phyloP scores from a whole-genome alignment of 2,113 vertebrate genomes.

The Sakesphorus luctuosus region DNA sequence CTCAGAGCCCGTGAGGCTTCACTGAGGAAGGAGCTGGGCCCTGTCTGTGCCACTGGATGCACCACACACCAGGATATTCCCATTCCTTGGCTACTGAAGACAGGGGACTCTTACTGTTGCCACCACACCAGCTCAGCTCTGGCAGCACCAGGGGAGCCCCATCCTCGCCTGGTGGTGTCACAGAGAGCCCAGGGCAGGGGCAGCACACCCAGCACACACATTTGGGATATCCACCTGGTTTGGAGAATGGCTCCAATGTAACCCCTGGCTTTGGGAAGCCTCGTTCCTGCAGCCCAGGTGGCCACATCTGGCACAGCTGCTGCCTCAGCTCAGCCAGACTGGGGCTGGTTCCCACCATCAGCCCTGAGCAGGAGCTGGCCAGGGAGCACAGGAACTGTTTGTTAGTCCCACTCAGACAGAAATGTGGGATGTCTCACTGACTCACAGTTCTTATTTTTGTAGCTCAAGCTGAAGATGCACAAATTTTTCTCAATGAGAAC shows the following conservation, averaged over 20 bases:
- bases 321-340: neutral
- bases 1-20: neutral
- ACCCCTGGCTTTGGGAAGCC: neutral
- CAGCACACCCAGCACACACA: neutral
- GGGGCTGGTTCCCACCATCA: neutral
- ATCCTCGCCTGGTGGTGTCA: neutral
- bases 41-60: fast-evolving
- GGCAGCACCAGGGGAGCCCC: neutral
- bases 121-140: neutral
- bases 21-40: neutral
- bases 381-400: neutral
- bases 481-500: neutral
- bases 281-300: neutral
- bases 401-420: neutral
- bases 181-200: too few species aligned
- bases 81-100: fast-evolving
- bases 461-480: neutral
- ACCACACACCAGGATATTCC: neutral
- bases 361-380: neutral
- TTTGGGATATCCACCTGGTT: neutral
- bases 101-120: neutral
- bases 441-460: neutral
- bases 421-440: neutral
- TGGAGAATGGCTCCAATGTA: neutral
- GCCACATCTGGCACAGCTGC: neutral